Evolutionary conservation across 2,888 invertebrate genomes (phyloP), one percentile per base, ranked within the genome.

Genomic region (Apodemia duryi): DNA sequence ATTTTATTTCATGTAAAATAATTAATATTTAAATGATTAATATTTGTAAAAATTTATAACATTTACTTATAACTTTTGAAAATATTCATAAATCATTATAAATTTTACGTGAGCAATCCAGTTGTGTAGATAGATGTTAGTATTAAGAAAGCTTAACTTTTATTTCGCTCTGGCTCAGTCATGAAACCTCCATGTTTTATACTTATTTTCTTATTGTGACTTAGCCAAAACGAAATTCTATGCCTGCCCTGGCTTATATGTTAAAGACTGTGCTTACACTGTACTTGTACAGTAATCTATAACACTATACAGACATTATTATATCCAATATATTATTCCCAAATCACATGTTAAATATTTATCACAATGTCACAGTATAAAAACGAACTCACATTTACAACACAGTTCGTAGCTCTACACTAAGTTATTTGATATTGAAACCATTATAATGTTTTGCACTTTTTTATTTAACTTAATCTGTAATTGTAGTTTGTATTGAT

Each of bases 231-330:
- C 54, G 29, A 54, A 43, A 11, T 43, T 11, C 9, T 7, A 54
- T 5, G 29, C 29, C 10, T 29, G 54, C 29, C 54, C 54, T 54
- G 54, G 54, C 54, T 54, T 54, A 29, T 29, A 29, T 54, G 11
- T 28, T 29, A 54, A 54, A 29, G 54, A 54, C 54, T 54, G 28
- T 52, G 54, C 54, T 54, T 54, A 54, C 29, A 54, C 54, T 54
- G 54, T 54, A 28, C 4, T 54, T 54, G 9, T 28, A 54, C 54
- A 28, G 54, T 29, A 54, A 54, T 28, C 54, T 54, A 54, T 32
- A 57, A 57, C 54, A 57, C 54, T 57, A 57, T 57, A 57, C 54
- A 57, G 29, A 52, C 28, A 28, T 21, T 57, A 57, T 11, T 9
- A 10, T 54, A 29, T 11, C 28, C 10, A n/a, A 54, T 28, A 28